Evolutionary conservation across 2,113 vertebrate genomes (phyloP).

Genomic region (Tichodroma muraria): DNA sequence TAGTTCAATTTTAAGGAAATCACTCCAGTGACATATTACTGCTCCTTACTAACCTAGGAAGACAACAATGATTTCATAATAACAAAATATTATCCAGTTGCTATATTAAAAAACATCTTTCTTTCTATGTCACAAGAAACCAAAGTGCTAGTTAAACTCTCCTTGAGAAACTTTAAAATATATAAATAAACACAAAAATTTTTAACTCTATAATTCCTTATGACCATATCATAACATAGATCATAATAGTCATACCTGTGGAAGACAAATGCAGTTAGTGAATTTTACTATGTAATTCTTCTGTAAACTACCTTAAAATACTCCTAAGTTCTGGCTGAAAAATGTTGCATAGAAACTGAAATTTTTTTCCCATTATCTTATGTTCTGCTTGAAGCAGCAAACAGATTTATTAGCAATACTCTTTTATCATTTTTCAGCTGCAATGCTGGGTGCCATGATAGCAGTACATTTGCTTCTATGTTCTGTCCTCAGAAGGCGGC

Average conservation of each 20-base stretch:
- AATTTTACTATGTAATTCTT: background rate
- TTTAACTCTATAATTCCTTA: background rate
- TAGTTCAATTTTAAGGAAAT: background rate
- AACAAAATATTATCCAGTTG: background rate
- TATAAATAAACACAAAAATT: background rate
- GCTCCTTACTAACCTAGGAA: background rate
- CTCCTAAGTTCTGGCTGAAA: background rate
- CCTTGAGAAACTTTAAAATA: background rate
- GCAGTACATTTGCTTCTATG: background rate
- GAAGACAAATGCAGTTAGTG: background rate
- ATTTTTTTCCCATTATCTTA: background rate
- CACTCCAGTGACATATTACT: background rate
- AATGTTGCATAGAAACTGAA: background rate
- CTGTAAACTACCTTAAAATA: background rate
- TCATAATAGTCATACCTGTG: background rate
- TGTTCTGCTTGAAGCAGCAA: background rate
- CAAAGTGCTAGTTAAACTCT: background rate
- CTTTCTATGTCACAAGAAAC: background rate
- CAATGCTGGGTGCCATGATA: background rate
- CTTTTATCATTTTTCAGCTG: background rate
- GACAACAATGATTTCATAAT: background rate
- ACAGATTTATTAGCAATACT: background rate
- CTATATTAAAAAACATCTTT: background rate
- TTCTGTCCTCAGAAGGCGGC: background rate
- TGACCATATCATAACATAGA: background rate